Base-by-base conservation (phyloP, 2,797 vertebrate genomes). In the Channa striata region DNA sequence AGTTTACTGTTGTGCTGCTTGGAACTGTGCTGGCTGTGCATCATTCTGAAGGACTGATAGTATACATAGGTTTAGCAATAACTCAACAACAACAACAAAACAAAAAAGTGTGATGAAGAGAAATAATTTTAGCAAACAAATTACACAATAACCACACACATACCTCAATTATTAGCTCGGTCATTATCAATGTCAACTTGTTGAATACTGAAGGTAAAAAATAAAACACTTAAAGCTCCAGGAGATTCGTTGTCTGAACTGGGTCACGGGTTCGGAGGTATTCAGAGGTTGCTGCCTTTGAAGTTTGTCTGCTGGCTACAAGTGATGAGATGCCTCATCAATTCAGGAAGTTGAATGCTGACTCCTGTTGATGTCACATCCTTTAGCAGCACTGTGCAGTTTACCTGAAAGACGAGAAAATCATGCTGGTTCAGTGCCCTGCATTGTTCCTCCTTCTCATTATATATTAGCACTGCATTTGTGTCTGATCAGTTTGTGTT, bases 281-380 rank as follows among this genome's bases (percentile, higher is more conserved):
- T 6, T 72, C 11, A 74, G 43, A 1, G 2, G 9, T 19, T 42
- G 40, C 3, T 0, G 11, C 0, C 0, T 1, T 0, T 0, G 0
- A 48, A 0, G 43, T 42, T 71, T 0, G 0, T 23, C 0, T 0
- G 0, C 14, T 1, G 1, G 34, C 21, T 33, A 47, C 92, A 94
- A 0, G 0, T 0, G 0, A 0, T 0, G n/a, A 93, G 17, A 1
- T n/a, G 0, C 0, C 2, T 0, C 62, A 89, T 1, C n/a, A 93
- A 61, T 0, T 0, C 0, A 0, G 1, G 1, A 1, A 91, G 3
- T 0, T 23, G 1, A 1, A 1, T 1, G 0, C 2, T 0, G 3
- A 0, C 0, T 0, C 1, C 2, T 1, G 39, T 2, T 13, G 20
- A 0, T 1, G 0, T 5, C 51, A 21, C 1, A 0, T 19, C 0